Evolutionary conservation across 2,113 vertebrate genomes (phyloP), one percentile per base, ranked within the genome.

Genomic region (Stomatorhinus ivindoensis): DNA sequence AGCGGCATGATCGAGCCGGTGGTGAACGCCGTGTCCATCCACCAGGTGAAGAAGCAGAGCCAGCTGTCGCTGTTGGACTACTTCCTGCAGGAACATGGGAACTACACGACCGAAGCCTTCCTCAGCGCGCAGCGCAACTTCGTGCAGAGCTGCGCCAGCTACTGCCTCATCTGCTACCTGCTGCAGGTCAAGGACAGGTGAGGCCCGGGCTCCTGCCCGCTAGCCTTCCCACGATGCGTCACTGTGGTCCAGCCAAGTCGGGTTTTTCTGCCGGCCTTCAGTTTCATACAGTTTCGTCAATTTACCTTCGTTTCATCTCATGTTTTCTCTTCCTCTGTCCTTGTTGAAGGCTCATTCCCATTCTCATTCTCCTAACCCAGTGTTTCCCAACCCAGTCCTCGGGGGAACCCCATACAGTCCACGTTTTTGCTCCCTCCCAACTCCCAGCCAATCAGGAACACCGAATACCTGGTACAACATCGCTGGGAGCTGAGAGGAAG

Each of bases 1-100:
- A 98, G 97, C 6, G 98, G 98, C 42, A 99, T 99, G 98, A 99
- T 99, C 0, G 97, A 99, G 93, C 98, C 98, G 0, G 98, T 99
- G 76, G 95, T 99, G 88, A 99, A 98, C 0, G 98, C 98, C 0
- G 98, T 99, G 21, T 99, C 98, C 87, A 97, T 99, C 91, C 98
- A 98, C 92, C 98, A 99, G 93, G 97, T 99, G 92, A 99, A 98
- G 96, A 99, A 99, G 91, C 97, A 98, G 92, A 98, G 97, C 0
- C 97, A 97, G 96, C 96, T 99, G 0, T 97, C 96, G 0, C 93
- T 99, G 93, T 96, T 99, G 0, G 97, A 98, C 87, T 99, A 98
- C 91, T 98, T 99, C 94, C 96, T 97, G 87, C 98, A 99, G 91
- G 98, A 99, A 5, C 97, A 98, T 0, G 97, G 98, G 17, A 96